Evolutionary conservation across 2,888 invertebrate species (phyloP), one percentile per base, ranked within the genome.

Genomic region (Caenorhabditis japonica): DNA sequence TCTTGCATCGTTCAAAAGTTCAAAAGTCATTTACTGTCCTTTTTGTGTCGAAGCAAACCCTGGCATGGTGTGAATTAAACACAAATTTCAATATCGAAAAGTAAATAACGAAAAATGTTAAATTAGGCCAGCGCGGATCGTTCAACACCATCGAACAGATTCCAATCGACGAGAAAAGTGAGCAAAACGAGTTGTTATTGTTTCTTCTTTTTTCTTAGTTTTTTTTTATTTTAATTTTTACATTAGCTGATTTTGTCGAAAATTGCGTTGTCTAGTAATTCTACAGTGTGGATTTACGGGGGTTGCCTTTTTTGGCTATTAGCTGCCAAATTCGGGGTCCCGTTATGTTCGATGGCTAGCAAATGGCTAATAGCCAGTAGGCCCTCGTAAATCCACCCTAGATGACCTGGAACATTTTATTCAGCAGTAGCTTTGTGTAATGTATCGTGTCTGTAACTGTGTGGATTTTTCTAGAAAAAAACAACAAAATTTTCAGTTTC

Each of bases 131-230:
- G 27, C 72, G 72, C 49, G 72, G 64, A 52, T 72, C 72, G 34
- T 64, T 64, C 43, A 58, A 59, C 38, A 59, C 43, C 55, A 43
- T 39, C 41, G 72, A 72, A 66, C 60, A 60, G 46, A 15, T 19
- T 27, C 61, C 56, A 43, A 34, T 38, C 56, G 76, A 76, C 41
- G 76, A 76, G 36, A 76, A 76, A 70, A 66, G 76, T 76, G 68
- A 68, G 73, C 66, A 43, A 12, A 25, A 25, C 25, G 38, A 47
- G 19, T 30, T 39, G n/a, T 10, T 51, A 43, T 19, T 38, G 30
- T 23, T 23, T 38, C 23, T 23, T 53, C 44, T 21, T 51, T 23
- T 34, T 49, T 13, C 8, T 38, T 12, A 39, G 27, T 25, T 53
- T 10, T 30, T 30, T 30, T 30, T 30, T 30, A 5, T 30, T 5